Percentiles rank a stretch among this genome's conserved stretches.
Conservation (phyloP, 2,888 invertebrate species). For the Yponomeuta malinellus region DNA sequence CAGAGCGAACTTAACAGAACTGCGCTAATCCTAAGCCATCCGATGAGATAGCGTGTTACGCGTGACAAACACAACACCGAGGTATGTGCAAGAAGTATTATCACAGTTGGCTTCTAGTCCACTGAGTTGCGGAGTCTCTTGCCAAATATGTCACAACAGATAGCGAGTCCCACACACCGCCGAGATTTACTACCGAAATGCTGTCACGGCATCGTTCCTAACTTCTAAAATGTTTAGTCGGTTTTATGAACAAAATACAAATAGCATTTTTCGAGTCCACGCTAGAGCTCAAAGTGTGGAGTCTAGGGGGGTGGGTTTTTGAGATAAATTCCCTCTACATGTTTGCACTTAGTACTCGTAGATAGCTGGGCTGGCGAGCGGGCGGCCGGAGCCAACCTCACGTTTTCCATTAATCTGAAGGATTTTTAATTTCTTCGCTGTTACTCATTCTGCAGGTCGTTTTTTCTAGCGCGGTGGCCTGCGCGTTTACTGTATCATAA, state of each 20-base stretch:
- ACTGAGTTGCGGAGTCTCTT: conserved; percentile 33
- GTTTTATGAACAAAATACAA: conserved; percentile 12
- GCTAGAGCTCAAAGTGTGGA: background rate
- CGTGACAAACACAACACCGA: conserved; percentile 10
- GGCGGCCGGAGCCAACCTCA: conserved; percentile 2
- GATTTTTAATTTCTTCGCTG: conserved; percentile 28
- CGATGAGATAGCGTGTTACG: conserved; percentile 18
- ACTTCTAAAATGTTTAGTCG: conserved; percentile 11
- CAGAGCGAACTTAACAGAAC: background rate
- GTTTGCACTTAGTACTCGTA: background rate
- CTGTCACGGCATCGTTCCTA: conserved; percentile 35
- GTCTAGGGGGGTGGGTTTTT: background rate
- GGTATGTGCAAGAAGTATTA: conserved; percentile 36
- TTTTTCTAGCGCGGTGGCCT: background rate
- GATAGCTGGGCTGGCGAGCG: background rate
- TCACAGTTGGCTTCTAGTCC: conserved; percentile 63
- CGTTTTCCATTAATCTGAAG: conserved; percentile 17
- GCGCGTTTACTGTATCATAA: conserved; percentile 38
- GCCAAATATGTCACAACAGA: conserved; percentile 70
- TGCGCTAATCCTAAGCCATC: conserved; percentile 1
- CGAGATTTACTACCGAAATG: conserved; percentile 54
- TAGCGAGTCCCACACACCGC: conserved; percentile 32
- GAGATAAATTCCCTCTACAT: conserved; percentile 7
- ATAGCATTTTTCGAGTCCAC: conserved; percentile 1
- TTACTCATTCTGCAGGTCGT: conserved; percentile 23